Percentiles rank a stretch among this genome's conserved stretches.
These are phyloP conservation scores for Ganaspis brasiliensis DNA, from an alignment of 2,888 invertebrate genomes.

Conservation along the genomic window DNA sequence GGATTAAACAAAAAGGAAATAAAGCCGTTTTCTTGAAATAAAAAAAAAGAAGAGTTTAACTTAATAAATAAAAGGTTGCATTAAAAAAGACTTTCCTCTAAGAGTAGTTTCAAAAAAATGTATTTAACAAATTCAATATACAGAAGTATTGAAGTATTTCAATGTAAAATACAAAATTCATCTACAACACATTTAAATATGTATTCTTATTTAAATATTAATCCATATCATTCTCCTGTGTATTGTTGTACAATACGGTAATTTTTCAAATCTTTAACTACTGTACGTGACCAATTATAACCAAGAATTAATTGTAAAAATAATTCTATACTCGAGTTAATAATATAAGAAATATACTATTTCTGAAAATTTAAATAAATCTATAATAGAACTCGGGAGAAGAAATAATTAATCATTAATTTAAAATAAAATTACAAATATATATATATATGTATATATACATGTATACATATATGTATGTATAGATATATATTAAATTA, in stretches of 20 bases:
- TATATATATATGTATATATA: no score
- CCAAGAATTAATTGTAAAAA: conserved; percentile 35
- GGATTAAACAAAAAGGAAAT: conserved; percentile 47
- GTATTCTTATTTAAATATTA: conserved; percentile 40
- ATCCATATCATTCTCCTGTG: conserved; percentile 10
- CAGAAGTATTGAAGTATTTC: conserved; percentile 27
- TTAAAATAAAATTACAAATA: no score
- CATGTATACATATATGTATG: no score
- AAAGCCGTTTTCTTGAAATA: conserved; percentile 38
- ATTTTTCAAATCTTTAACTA: conserved; percentile 24
- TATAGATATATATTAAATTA: no score
- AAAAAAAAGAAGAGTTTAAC: conserved; percentile 1
- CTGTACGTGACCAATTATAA: conserved; percentile 27
- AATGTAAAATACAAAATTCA: conserved; percentile 41
- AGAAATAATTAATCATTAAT: conserved; percentile 17
- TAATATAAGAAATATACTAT: background rate
- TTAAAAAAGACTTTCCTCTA: conserved; percentile 38
- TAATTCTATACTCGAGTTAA: background rate
- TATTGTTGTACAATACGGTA: conserved; percentile 10
- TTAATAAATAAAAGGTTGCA: conserved; percentile 40
- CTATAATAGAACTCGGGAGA: conserved; percentile 16
- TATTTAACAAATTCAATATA: conserved; percentile 44
- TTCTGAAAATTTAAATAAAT: conserved; percentile 2
- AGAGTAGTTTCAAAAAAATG: conserved; percentile 39
- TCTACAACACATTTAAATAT: conserved; percentile 39